These are phyloP conservation scores for Cryptomyrus ogoouensis DNA, from an alignment of 2,113 vertebrate species.

Conservation along the genomic window DNA sequence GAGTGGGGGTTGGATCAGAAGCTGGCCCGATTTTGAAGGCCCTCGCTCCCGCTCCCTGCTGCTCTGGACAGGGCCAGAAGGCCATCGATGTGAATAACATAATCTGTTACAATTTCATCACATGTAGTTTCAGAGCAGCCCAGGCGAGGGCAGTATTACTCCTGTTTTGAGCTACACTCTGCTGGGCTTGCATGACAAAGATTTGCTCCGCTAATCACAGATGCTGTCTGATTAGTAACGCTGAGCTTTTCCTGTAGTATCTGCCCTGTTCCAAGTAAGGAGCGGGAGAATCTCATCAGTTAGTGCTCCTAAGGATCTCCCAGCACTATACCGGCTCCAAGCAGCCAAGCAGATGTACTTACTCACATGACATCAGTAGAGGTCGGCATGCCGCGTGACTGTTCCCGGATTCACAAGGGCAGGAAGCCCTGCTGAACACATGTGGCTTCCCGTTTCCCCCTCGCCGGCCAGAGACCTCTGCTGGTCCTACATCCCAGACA, in stretches of 20 bases:
- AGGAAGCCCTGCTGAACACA: slow-evolving; percentile 34
- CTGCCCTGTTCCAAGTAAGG: background rate
- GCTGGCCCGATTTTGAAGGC: background rate
- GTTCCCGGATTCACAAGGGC: background rate
- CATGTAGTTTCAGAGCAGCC: slow-evolving; percentile 49
- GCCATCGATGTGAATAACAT: slow-evolving; percentile 29
- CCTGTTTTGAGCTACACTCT: background rate
- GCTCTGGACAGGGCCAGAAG: background rate
- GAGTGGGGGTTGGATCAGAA: background rate
- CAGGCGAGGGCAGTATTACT: background rate
- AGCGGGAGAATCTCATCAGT: background rate
- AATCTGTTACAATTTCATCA: slow-evolving; percentile 44
- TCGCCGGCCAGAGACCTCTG: background rate
- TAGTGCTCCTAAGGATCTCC: background rate
- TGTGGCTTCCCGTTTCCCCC: slow-evolving; percentile 10
- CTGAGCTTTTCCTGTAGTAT: background rate
- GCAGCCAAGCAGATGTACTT: background rate
- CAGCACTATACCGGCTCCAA: background rate
- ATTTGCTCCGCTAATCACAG: background rate
- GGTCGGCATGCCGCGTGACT: background rate
- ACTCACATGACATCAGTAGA: background rate
- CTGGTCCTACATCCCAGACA: background rate
- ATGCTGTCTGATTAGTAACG: background rate
- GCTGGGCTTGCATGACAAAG: background rate
- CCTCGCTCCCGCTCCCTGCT: background rate